These are phyloP conservation scores for Aspiorhynchus laticeps DNA, from an alignment of 2,113 vertebrate species.

Conservation along the genomic window DNA sequence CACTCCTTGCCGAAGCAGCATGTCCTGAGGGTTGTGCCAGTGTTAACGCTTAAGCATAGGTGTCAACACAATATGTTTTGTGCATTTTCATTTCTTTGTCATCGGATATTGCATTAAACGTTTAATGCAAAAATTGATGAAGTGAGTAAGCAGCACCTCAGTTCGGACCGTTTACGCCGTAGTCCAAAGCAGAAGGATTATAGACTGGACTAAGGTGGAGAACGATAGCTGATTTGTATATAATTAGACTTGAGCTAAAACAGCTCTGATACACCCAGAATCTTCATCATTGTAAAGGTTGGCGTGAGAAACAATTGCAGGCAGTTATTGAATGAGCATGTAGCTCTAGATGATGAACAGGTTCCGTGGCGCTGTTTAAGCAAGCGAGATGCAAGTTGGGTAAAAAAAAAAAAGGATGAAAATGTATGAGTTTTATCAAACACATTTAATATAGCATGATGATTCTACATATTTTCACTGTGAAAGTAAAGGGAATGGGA, in stretches of 20 bases:
- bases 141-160: not conserved
- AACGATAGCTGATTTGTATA: not conserved
- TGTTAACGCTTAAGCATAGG: slow-evolving; percentile 38
- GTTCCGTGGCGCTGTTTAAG: not conserved
- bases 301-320: not conserved
- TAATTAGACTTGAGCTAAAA: slow-evolving; percentile 19
- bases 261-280: not conserved
- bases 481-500: not conserved
- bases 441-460: not conserved
- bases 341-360: not conserved
- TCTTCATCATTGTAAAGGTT: not conserved
- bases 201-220: not conserved
- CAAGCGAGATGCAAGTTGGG: not conserved
- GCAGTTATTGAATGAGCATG: not conserved
- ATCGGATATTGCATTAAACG: slow-evolving; percentile 38
- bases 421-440: not conserved
- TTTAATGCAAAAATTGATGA: not conserved
- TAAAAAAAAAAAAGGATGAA: not conserved
- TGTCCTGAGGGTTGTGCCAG: slow-evolving; percentile 55
- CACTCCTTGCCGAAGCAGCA: slow-evolving; percentile 59
- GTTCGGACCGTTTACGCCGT: not conserved
- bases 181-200: not conserved
- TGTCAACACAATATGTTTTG: slow-evolving; percentile 44
- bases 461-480: not conserved
- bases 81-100: slow-evolving; percentile 23